Evolutionary conservation across 2,888 invertebrate genomes (phyloP).

Genomic region (Andrena chrysosceles): DNA sequence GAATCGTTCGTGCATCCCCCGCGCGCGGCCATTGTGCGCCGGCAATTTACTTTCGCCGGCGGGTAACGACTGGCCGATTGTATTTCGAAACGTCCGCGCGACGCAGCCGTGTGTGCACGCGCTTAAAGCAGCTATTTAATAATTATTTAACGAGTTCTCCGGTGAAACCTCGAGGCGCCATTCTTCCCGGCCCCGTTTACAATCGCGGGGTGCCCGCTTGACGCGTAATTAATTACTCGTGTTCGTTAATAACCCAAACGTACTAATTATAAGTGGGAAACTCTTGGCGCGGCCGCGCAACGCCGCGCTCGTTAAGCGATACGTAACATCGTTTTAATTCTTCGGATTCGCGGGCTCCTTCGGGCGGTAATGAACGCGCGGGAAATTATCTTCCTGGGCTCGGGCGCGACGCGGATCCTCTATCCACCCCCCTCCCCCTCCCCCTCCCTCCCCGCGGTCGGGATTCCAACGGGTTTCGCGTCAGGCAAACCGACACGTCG

Average conservation of each 20-base stretch:
- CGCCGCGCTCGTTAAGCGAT: conserved; percentile 60
- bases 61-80: conserved; percentile 52
- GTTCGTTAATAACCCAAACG: conserved; percentile 68
- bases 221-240: conserved; percentile 68
- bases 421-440: background rate
- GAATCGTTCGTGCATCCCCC: conserved; percentile 41
- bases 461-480: background rate
- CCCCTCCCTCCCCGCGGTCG: background rate
- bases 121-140: conserved; percentile 55
- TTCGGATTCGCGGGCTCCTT: conserved; percentile 53
- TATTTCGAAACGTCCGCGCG: conserved; percentile 12
- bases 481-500: conserved; percentile 12
- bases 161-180: conserved; percentile 52
- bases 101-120: background rate
- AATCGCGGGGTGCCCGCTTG: conserved; percentile 57
- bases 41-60: conserved; percentile 52
- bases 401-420: background rate
- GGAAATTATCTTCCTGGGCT: conserved; percentile 51
- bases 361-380: conserved; percentile 49
- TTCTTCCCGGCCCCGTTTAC: conserved; percentile 52
- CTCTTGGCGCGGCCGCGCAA: conserved; percentile 40
- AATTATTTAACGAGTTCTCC: conserved; percentile 63
- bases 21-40: conserved; percentile 24
- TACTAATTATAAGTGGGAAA: conserved; percentile 67
- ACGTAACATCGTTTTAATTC: conserved; percentile 56